A percentile compares a stretch with the other conserved stretches of the same genome.
These are phyloP conservation scores for Papilio dardanus DNA, from an alignment of 1,140 invertebrate species.

Conservation along the genomic window DNA sequence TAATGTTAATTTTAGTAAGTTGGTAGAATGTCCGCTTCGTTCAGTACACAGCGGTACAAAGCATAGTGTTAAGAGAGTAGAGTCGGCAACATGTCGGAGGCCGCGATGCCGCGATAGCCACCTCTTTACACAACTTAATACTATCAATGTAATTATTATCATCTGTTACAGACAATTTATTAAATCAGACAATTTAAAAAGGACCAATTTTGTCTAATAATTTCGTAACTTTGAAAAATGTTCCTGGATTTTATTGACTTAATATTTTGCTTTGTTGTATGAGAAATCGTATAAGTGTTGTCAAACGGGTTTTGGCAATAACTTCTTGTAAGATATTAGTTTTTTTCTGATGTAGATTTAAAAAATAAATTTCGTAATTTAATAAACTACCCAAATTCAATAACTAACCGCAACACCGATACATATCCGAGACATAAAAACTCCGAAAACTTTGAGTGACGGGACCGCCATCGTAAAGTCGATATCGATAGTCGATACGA, in stretches of 20 bases:
- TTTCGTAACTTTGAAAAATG: too few relatives aligned
- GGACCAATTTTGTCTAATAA: background rate
- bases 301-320: too few relatives aligned
- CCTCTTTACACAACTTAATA: slow-evolving; percentile 72
- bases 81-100: slow-evolving; percentile 13
- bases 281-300: too few relatives aligned
- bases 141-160: slow-evolving; percentile 62
- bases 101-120: slow-evolving; percentile 58
- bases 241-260: too few relatives aligned
- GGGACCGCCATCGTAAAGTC: slow-evolving; percentile 77
- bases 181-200: background rate
- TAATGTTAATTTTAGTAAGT: background rate
- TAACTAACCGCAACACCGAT: slow-evolving; percentile 51
- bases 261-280: too few relatives aligned
- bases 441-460: slow-evolving; percentile 77
- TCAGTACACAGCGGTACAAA: slow-evolving; percentile 21
- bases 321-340: too few relatives aligned
- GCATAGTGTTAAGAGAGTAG: slow-evolving; percentile 25
- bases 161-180: slow-evolving; percentile 44
- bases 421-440: slow-evolving; percentile 73
- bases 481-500: slow-evolving; percentile 74
- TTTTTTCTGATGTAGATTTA: too few relatives aligned
- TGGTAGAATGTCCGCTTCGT: slow-evolving; percentile 5
- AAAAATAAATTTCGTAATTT: background rate
- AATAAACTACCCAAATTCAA: background rate